Base-by-base conservation (phyloP, 2,797 vertebrate genomes). In the Eulemur coronatus region DNA sequence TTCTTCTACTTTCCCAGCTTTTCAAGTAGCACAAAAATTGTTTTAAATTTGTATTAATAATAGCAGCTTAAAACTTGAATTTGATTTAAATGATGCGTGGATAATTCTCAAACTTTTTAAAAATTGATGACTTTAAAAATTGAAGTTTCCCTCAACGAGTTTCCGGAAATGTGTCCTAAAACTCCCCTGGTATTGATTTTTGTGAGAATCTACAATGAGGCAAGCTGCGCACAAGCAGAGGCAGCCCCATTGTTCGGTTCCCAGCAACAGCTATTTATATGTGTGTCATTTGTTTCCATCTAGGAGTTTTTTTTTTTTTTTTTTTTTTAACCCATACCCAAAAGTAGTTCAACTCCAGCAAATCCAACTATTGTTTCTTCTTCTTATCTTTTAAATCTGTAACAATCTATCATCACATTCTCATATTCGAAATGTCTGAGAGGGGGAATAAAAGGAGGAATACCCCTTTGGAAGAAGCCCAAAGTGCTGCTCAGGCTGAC, bases 241-340 rank as follows among this genome's bases (percentile, higher is more conserved):
- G 75, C 61, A 82, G 28, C 78, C 48, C 79, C n/a, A 81, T 48
- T 80, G 90, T 73, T 93, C 59, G 30, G 76, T 63, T 88, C 79
- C 93, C 76, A 96, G 94, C 55, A 92, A 91, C 75, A 86, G 96
- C 61, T 96, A 88, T 89, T 96, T 91, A 80, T 70, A 92, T 81
- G 67, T 73, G 61, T 76, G 63, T 17, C 73, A 12, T 81, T 26
- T 85, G 35, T 85, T 91, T 87, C 33, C 1, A 79, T 35, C 57
- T 12, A 84, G 65, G 63, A 81, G 38, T 75, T 92, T 85, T 82
- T 63, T 20, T 88, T 86, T 46, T 10, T 10, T 75, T 94, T 85
- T 85, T 69, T 20, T 88, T 88, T 46, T 7, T 33, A 35, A 75
- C 7, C 33, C 57, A 76, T 52, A 26, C 50, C 48, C 65, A 48